These are phyloP conservation scores for Venustaconcha ellipsiformis DNA, from an alignment of 1,140 invertebrate genomes.

Conservation along the genomic window DNA sequence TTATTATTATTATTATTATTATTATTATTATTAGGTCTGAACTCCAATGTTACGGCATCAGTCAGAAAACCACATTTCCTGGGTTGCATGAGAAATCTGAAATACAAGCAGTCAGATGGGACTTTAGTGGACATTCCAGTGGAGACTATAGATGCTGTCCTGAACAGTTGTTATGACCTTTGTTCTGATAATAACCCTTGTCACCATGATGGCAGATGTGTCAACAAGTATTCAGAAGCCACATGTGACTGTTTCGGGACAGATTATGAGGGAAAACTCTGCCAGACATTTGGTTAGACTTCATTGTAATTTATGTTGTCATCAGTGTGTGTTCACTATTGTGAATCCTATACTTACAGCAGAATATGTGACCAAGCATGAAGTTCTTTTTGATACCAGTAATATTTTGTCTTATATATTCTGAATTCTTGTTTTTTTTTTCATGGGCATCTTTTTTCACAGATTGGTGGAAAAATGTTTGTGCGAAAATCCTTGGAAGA, in stretches of 20 bases:
- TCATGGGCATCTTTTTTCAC: too few relatives aligned
- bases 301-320: too few relatives aligned
- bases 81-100: slow-evolving; percentile 88
- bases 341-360: too few relatives aligned
- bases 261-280: slow-evolving; percentile 88
- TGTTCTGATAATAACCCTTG: slow-evolving; percentile 67
- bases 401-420: too few relatives aligned
- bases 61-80: slow-evolving; percentile 93
- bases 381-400: too few relatives aligned
- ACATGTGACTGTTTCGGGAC: slow-evolving; percentile 84
- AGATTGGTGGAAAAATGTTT: too few relatives aligned
- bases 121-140: slow-evolving; percentile 83
- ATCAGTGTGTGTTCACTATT: too few relatives aligned
- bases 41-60: slow-evolving; percentile 30
- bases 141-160: slow-evolving; percentile 71
- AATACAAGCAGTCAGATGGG: slow-evolving; percentile 83
- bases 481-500: too few relatives aligned
- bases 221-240: slow-evolving; percentile 50
- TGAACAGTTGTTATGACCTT: slow-evolving; percentile 72
- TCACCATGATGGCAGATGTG: slow-evolving; percentile 48
- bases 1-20: not conserved
- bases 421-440: too few relatives aligned
- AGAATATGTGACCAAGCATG: too few relatives aligned
- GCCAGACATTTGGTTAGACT: slow-evolving; percentile 67
- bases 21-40: slow-evolving; percentile 19